Percentiles rank a stretch among this genome's conserved stretches.
Conservation (phyloP, 2,888 invertebrate species). For the Meteorus cinctellus region DNA sequence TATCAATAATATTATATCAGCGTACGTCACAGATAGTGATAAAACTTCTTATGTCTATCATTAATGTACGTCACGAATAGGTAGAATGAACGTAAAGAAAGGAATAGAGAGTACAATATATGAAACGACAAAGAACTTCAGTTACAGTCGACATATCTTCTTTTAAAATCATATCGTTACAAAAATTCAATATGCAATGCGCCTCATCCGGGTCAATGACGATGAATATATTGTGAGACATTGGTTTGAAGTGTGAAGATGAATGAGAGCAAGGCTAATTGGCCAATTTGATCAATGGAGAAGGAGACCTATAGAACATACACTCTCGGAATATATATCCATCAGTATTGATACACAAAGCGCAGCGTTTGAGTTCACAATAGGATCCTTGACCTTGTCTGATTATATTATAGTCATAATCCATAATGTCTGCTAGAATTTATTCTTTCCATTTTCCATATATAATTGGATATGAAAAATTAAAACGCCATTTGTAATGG, state of each 20-base stretch:
- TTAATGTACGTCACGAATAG: not conserved
- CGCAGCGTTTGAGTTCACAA: not conserved
- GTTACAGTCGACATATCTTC: not conserved
- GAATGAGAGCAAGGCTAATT: constrained; percentile 25
- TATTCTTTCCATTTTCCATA: not conserved
- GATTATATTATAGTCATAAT: not conserved
- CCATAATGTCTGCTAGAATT: not conserved
- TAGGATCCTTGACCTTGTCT: constrained; percentile 22
- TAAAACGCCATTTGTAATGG: not conserved
- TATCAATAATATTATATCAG: not conserved
- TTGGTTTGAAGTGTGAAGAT: constrained; percentile 3
- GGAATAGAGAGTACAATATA: not conserved
- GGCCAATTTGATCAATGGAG: not conserved
- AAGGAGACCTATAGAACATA: not conserved
- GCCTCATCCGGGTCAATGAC: constrained; percentile 14
- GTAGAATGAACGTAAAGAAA: not conserved
- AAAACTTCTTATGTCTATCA: not conserved
- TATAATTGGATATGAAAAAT: not conserved
- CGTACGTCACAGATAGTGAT: not conserved
- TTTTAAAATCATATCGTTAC: not conserved
- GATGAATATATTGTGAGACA: constrained; percentile 11
- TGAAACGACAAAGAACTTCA: not conserved
- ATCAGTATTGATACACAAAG: not conserved
- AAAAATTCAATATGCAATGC: constrained; percentile 10
- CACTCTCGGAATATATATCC: not conserved